These are phyloP conservation scores for Cuniculus paca DNA, from an alignment of 2,797 vertebrate species.

Conservation along the genomic window DNA sequence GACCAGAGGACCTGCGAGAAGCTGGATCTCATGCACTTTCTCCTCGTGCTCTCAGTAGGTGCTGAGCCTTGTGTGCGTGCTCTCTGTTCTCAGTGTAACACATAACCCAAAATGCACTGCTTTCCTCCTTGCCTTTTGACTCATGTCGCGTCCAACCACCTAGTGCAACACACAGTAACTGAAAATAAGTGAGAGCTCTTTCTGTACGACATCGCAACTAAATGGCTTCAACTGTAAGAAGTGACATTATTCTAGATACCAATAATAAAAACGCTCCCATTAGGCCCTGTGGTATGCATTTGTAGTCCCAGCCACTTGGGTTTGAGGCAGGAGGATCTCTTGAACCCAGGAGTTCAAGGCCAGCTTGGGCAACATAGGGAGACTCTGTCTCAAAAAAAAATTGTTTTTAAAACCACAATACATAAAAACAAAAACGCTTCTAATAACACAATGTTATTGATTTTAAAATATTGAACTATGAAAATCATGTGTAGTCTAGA, in stretches of 20 bases:
- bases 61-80: not conserved
- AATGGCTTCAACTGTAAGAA: not conserved
- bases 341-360: not conserved
- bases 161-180: not conserved
- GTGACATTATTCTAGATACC: not conserved
- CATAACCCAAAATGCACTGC: not conserved
- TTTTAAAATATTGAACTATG: constrained; percentile 58
- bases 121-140: not conserved
- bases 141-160: not conserved
- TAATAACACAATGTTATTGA: not conserved
- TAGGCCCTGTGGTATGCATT: not conserved
- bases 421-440: constrained; percentile 16
- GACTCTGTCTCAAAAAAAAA: not conserved
- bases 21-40: not conserved
- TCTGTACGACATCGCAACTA: not conserved
- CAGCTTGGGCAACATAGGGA: not conserved
- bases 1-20: not conserved
- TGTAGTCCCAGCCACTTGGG: not conserved
- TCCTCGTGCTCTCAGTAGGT: not conserved
- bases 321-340: not conserved
- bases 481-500: constrained; percentile 37
- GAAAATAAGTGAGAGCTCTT: not conserved
- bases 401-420: not conserved
- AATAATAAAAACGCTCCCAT: not conserved
- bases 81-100: not conserved